These are phyloP conservation scores for Egretta garzetta DNA, from an alignment of 2,113 vertebrate genomes.

Conservation along the genomic window DNA sequence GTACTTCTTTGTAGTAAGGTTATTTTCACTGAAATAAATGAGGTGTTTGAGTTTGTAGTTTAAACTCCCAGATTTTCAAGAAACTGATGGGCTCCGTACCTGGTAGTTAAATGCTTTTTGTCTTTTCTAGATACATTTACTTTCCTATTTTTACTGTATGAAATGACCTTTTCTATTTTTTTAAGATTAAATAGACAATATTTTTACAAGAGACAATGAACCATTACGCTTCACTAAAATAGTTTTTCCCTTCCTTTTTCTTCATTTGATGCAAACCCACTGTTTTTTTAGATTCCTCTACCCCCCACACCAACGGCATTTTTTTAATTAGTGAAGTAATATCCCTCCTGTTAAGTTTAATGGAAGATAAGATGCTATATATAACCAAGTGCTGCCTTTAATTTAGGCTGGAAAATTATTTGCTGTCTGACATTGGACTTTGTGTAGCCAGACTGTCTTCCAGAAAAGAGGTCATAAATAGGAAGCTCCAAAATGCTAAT, in stretches of 20 bases:
- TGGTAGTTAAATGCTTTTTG: neutral
- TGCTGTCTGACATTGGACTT: neutral
- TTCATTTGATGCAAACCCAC: neutral
- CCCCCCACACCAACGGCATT: neutral
- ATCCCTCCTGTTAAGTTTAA: slow-evolving; percentile 10
- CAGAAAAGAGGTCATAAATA: slow-evolving; percentile 37
- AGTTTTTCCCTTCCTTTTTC: neutral
- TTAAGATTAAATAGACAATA: neutral
- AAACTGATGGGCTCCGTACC: neutral
- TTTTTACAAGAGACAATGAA: neutral
- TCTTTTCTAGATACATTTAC: neutral
- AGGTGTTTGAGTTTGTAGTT: neutral
- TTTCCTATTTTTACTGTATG: neutral
- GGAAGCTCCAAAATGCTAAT: slow-evolving; percentile 21
- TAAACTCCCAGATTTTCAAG: neutral
- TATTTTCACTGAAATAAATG: neutral
- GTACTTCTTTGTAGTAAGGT: neutral
- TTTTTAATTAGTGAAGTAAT: slow-evolving; percentile 40
- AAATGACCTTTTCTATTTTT: neutral
- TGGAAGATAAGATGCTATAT: slow-evolving; percentile 9
- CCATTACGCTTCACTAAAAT: neutral
- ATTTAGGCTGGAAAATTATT: neutral
- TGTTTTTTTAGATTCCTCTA: neutral
- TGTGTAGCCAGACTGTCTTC: neutral
- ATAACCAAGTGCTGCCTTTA: slow-evolving; percentile 21